phyloP scores from a whole-genome alignment of 2,888 invertebrate species.

The Rhagium mordax region DNA sequence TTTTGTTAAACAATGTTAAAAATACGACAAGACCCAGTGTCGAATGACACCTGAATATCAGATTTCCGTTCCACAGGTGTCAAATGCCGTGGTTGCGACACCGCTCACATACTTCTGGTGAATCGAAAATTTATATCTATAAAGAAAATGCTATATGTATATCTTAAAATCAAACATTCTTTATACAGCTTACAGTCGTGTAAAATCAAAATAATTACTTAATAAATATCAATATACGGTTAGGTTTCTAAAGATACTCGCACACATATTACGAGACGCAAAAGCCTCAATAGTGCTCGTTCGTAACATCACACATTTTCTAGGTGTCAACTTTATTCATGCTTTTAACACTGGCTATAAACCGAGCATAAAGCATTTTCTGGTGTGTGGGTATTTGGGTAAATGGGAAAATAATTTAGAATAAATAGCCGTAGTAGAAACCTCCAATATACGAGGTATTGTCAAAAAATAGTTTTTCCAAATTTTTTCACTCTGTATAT shows the following conservation, averaged over 20 bases:
- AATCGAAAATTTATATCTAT: conserved; percentile 16
- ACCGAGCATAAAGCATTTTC: too few relatives aligned
- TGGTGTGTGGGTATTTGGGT: too few relatives aligned
- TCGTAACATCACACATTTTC: too few relatives aligned
- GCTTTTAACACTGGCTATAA: too few relatives aligned
- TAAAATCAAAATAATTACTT: background rate
- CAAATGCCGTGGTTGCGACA: conserved; percentile 53
- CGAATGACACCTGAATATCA: conserved; percentile 55
- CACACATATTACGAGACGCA: background rate
- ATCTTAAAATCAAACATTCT: background rate
- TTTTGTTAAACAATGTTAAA: conserved; percentile 56
- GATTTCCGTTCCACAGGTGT: conserved; percentile 60
- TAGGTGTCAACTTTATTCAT: too few relatives aligned
- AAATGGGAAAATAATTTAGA: too few relatives aligned
- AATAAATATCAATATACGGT: background rate
- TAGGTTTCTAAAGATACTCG: background rate
- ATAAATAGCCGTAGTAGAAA: too few relatives aligned
- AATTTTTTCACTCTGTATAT: too few relatives aligned
- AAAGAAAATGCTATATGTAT: background rate
- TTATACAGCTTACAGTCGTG: background rate
- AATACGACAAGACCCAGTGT: conserved; percentile 53
- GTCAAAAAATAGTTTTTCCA: too few relatives aligned
- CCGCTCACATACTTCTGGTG: conserved; percentile 33
- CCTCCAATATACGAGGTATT: too few relatives aligned
- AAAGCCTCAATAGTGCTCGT: too few relatives aligned